Evolutionary conservation across 2,113 vertebrate species (phyloP), one percentile per base, ranked within the genome.

Genomic region (Nothoprocta perdicaria): DNA sequence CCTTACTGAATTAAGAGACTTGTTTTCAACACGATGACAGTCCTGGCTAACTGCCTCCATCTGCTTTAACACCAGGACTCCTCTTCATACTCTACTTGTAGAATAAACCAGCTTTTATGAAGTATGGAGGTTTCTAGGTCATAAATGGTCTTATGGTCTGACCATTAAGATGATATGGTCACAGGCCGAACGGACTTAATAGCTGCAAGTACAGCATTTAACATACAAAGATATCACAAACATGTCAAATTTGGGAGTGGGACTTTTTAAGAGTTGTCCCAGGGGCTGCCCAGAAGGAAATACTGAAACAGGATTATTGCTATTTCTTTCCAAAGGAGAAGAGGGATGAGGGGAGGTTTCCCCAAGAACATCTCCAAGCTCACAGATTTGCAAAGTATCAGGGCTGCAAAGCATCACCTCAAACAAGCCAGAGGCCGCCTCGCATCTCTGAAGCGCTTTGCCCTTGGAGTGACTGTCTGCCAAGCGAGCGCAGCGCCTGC

Each of bases 141-240:
- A 69, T 19, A 91, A 92, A 79, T 63, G 33, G 12, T 57, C 90
- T 87, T 72, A 29, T 41, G 46, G 35, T 12, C 61, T 43, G 27
- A 41, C 63, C 52, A 69, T 87, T 85, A 91, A 89, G 26, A 19
- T 1, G 38, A 75, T 78, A 78, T 0, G 0, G 91, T 80, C 21
- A 2, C 68, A 68, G 76, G 27, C 79, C 86, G 87, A 94, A 91
- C 93, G 52, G 82, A 89, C 83, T 92, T 21, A 77, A 72, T 14
- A 94, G 80, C 53, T 89, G 91, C 79, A 92, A 94, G 89, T 19
- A 80, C 80, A 94, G 94, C 89, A 88, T 66, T 93, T 95, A 69
- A 69, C 45, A 40, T 2, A 88, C 61, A 91, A 93, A 89, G 87
- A 57, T 74, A 73, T 72, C 82, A 86, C 91, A 83, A 53, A 8